Evolutionary conservation across 1,140 invertebrate genomes (phyloP).

Genomic region (Drosophila takahashii): DNA sequence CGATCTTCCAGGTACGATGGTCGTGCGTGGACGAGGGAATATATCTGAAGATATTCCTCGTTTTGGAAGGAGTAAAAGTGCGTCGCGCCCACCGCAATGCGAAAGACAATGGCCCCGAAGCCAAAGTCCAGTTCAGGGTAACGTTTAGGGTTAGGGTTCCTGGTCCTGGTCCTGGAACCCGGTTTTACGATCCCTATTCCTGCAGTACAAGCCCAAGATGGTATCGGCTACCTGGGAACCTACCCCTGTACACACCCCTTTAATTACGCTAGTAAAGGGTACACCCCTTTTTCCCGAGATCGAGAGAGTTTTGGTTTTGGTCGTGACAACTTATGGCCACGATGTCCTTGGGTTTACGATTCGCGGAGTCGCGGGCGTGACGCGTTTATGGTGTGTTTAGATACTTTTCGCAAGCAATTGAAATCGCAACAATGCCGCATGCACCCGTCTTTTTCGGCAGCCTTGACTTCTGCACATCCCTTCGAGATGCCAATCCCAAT

Average conservation of each 20-base stretch:
- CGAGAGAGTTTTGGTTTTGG: constrained; percentile 66
- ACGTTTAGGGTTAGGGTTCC: constrained; percentile 57
- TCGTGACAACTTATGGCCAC: constrained; percentile 43
- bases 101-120: constrained; percentile 46
- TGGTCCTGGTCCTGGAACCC: constrained; percentile 5
- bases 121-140: constrained; percentile 47
- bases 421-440: constrained; percentile 69
- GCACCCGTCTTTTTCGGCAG: constrained; percentile 59
- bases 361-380: constrained; percentile 74
- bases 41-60: neutral
- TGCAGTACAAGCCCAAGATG: neutral
- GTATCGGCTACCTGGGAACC: constrained; percentile 16
- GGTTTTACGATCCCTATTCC: constrained; percentile 9
- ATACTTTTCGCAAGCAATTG: constrained; percentile 81
- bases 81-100: constrained; percentile 77
- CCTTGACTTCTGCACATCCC: constrained; percentile 71
- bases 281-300: constrained; percentile 72
- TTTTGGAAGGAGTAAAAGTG: constrained; percentile 72
- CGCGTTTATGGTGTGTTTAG: constrained; percentile 80
- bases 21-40: constrained; percentile 31
- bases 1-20: constrained; percentile 45
- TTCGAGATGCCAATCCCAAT: constrained; percentile 15
- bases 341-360: constrained; percentile 57
- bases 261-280: constrained; percentile 82
- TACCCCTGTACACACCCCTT: constrained; percentile 56